phyloP scores from a whole-genome alignment of 2,888 invertebrate genomes.

The Heteromurus nitidus region DNA sequence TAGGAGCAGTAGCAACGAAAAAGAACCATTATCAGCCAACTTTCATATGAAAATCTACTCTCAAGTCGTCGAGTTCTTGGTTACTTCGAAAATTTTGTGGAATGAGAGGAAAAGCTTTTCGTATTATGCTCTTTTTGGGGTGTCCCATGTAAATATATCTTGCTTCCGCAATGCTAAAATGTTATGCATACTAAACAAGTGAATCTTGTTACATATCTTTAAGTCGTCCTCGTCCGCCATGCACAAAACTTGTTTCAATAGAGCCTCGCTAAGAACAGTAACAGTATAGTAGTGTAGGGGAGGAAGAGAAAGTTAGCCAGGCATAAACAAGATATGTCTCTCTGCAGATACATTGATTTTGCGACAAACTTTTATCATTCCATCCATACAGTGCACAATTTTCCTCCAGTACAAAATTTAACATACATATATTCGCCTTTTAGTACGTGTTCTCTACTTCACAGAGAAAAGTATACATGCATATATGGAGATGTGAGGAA shows the following conservation, averaged over 20 bases:
- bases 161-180: not conserved
- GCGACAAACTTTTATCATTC: slow-evolving; percentile 47
- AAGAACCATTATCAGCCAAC: slow-evolving; percentile 43
- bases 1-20: slow-evolving; percentile 36
- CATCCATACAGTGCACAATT: not conserved
- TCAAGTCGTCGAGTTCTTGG: slow-evolving; percentile 16
- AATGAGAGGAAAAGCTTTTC: slow-evolving; percentile 8
- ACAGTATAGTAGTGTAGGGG: too few relatives aligned
- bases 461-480: not conserved
- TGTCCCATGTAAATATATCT: too few relatives aligned
- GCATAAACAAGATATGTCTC: slow-evolving; percentile 51
- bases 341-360: slow-evolving; percentile 50
- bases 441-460: not conserved
- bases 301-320: slow-evolving; percentile 32
- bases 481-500: not conserved
- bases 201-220: slow-evolving; percentile 13
- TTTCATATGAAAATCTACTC: slow-evolving; percentile 48
- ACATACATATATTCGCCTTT: too few relatives aligned
- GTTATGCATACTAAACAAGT: slow-evolving; percentile 43
- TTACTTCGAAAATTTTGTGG: slow-evolving; percentile 43
- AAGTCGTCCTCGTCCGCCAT: too few relatives aligned
- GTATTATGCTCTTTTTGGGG: not conserved
- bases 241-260: slow-evolving; percentile 18
- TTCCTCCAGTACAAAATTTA: too few relatives aligned
- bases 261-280: too few relatives aligned